Evolutionary conservation across 2,888 invertebrate genomes (phyloP).

Genomic region (Lymantria dispar): DNA sequence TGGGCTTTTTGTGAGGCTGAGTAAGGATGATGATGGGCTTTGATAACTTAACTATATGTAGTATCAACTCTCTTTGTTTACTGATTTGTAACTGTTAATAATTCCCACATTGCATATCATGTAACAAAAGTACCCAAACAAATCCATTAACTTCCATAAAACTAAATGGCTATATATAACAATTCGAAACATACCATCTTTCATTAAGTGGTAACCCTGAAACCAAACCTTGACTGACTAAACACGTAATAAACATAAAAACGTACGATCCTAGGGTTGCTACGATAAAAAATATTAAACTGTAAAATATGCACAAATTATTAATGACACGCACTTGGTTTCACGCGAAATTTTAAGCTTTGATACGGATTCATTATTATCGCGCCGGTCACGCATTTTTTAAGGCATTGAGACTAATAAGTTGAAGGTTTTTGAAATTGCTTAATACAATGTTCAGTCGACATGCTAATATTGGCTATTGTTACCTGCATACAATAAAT

Average conservation of each 20-base stretch:
- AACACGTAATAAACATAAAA: slow-evolving; percentile 27
- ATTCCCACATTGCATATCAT: not conserved
- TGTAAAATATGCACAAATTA: slow-evolving; percentile 62
- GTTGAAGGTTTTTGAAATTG: slow-evolving; percentile 6
- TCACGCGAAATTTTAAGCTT: slow-evolving; percentile 40
- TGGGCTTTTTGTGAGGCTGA: no score
- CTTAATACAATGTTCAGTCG: slow-evolving; percentile 5
- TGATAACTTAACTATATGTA: not conserved
- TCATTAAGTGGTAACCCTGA: slow-evolving; percentile 22
- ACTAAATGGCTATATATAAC: slow-evolving; percentile 7
- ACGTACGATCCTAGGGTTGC: slow-evolving; percentile 26
- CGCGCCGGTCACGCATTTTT: slow-evolving; percentile 29
- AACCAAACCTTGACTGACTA: slow-evolving; percentile 31
- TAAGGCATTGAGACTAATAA: slow-evolving; percentile 9
- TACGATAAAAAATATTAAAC: slow-evolving; percentile 41
- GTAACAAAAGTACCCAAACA: not conserved
- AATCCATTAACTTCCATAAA: slow-evolving; percentile 7
- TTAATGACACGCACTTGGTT: slow-evolving; percentile 48
- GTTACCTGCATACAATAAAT: slow-evolving; percentile 1
- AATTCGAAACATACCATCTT: slow-evolving; percentile 7
- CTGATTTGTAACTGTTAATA: not conserved
- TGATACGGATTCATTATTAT: slow-evolving; percentile 32
- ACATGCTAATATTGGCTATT: slow-evolving; percentile 5
- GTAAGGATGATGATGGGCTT: no score
- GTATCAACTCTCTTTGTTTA: not conserved